phyloP scores from a whole-genome alignment of 2,888 invertebrate species.

The Netelia inedita region DNA sequence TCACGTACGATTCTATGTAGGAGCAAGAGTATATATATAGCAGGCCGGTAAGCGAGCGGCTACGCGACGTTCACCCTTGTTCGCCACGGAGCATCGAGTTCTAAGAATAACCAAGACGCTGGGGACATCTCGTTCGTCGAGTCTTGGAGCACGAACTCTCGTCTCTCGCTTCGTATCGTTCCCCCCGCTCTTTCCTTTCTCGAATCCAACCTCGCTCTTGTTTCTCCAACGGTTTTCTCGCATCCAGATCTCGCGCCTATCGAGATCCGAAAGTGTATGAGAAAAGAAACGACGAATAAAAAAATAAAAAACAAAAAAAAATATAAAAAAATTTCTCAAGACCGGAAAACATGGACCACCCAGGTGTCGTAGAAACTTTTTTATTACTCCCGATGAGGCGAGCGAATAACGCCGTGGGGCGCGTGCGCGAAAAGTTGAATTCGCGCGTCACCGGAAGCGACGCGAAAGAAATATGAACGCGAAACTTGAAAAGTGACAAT shows the following conservation, averaged over 20 bases:
- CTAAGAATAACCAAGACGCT: constrained; percentile 73
- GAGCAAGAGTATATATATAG: constrained; percentile 11
- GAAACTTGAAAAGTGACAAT: not conserved
- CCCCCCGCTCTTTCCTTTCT: constrained; percentile 11
- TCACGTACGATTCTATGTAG: not conserved
- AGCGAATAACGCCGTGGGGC: not conserved
- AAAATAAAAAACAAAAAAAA: not conserved
- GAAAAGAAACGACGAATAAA: not conserved
- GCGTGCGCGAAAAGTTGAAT: constrained; percentile 26
- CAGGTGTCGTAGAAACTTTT: constrained; percentile 46
- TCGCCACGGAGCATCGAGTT: constrained; percentile 78
- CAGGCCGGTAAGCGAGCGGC: constrained; percentile 30
- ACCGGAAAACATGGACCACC: constrained; percentile 64
- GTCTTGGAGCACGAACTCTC: constrained; percentile 43
- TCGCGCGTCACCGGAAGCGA: constrained; percentile 18
- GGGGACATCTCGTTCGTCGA: constrained; percentile 51
- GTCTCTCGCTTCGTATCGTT: constrained; percentile 37
- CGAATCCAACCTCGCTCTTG: not conserved
- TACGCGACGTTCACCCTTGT: constrained; percentile 82
- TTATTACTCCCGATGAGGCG: constrained; percentile 25
- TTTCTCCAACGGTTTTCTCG: not conserved
- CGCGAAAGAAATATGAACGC: not conserved
- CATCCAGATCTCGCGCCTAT: not conserved
- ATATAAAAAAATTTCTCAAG: not conserved
- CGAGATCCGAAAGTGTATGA: not conserved